Conservation (phyloP, 2,113 vertebrate species). For the Crotalus horridus region DNA sequence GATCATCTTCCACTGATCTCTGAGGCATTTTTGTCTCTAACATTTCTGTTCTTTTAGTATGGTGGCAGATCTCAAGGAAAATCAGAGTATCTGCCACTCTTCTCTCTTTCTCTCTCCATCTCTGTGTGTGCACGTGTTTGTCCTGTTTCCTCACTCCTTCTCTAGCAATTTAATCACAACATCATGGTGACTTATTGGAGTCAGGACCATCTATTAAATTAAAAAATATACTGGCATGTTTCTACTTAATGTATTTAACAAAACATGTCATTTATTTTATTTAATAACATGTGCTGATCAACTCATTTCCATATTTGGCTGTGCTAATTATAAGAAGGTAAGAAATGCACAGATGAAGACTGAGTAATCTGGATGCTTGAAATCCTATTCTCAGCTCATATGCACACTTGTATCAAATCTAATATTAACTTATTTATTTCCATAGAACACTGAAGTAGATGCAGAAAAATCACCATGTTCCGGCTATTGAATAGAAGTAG, state of each 20-base stretch:
- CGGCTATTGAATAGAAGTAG: neutral
- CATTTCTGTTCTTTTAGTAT: neutral
- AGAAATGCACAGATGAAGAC: neutral
- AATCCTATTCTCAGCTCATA: neutral
- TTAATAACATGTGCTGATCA: neutral
- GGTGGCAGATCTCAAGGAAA: neutral
- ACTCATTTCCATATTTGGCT: neutral
- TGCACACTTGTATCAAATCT: neutral
- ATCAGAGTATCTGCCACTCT: neutral
- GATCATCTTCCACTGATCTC: neutral
- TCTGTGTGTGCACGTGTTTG: neutral
- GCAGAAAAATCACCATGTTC: neutral
- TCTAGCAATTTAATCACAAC: neutral
- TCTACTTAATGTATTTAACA: neutral
- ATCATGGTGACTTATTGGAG: neutral
- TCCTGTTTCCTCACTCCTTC: neutral
- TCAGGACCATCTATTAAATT: neutral
- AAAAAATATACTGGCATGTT: neutral
- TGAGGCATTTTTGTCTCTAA: neutral
- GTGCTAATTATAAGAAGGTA: neutral
- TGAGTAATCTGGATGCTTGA: neutral
- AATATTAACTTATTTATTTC: neutral
- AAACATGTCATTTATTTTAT: neutral
- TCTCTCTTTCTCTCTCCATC: no score
- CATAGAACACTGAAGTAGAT: neutral